phyloP scores from a whole-genome alignment of 2,797 vertebrate species.

The Coregonus suidteri region DNA sequence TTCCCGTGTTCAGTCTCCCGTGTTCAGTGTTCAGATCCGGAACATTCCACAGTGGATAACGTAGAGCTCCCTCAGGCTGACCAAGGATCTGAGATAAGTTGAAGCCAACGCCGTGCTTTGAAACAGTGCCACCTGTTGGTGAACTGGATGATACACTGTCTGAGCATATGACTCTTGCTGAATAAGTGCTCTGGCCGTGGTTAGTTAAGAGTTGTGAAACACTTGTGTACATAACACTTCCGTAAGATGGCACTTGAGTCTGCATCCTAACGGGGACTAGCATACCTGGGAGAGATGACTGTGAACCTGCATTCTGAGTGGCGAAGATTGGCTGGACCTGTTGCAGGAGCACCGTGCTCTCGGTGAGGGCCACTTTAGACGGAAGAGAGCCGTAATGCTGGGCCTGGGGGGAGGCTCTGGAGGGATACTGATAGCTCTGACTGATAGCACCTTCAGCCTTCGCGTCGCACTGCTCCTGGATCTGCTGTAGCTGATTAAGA shows the following conservation, averaged over 20 bases:
- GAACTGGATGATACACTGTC: slow-evolving; percentile 79
- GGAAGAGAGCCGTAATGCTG: slow-evolving; percentile 74
- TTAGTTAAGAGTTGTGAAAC: slow-evolving; percentile 87
- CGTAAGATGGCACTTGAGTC: slow-evolving; percentile 91
- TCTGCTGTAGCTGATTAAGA: slow-evolving; percentile 76
- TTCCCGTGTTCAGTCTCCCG: slow-evolving; percentile 84
- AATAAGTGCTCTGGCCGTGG: slow-evolving; percentile 73
- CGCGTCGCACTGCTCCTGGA: slow-evolving; percentile 77
- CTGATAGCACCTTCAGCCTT: slow-evolving; percentile 80
- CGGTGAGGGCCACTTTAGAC: slow-evolving; percentile 72
- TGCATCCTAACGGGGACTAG: slow-evolving; percentile 93
- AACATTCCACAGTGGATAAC: slow-evolving; percentile 84
- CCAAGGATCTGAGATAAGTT: slow-evolving; percentile 89
- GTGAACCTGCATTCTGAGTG: slow-evolving; percentile 74
- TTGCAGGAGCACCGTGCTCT: slow-evolving; percentile 77
- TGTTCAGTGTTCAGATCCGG: slow-evolving; percentile 75
- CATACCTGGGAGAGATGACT: slow-evolving; percentile 78
- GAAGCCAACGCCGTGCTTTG: slow-evolving; percentile 84
- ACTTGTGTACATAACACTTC: slow-evolving; percentile 96
- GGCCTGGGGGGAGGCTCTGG: slow-evolving; percentile 76
- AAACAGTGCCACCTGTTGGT: slow-evolving; percentile 67
- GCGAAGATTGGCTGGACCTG: slow-evolving; percentile 85
- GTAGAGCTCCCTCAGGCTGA: slow-evolving; percentile 79
- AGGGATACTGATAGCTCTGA: slow-evolving; percentile 78
- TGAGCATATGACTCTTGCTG: slow-evolving; percentile 81